Base-by-base conservation (phyloP, 2,888 invertebrate species). In the Criorhina ranunculi region DNA sequence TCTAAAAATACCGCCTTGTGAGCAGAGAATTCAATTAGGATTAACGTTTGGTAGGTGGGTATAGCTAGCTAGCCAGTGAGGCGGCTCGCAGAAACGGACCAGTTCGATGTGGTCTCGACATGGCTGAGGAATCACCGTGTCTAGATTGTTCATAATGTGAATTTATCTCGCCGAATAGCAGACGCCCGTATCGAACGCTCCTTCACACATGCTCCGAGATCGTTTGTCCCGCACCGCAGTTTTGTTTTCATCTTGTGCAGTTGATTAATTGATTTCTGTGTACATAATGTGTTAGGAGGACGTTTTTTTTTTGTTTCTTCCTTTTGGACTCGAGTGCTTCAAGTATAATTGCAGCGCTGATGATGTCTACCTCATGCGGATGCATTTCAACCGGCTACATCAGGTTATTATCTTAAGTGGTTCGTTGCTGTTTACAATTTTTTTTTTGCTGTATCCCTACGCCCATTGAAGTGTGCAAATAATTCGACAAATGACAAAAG, bases 381-480 rank as follows among this genome's bases (percentile, higher is more conserved):
- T 67, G 31, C 15, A 17, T 60, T 62, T 51, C 24, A 57, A 46
- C 49, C 64, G 35, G 37, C 64, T 73, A 42, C 67, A 24, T 24
- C 24, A 79, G 83, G 83, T 85, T 85, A 85, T 85, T 85, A 85
- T 85, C 80, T 66, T 76, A 85, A 85, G 85, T 85, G 85, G 85
- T 85, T 85, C 66, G 75, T 85, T 80, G 67, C 57, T 55, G 67
- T 33, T 75, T 60, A 62, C 59, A 51, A 57, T 51, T 60, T 62
- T 33, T 19, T 49, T 12, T 49, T 29, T 33, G 31, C 53, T 9
- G 33, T 66, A 72, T 78, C 70, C 42, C 51, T 9, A 29, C 51
- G 60, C 53, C 57, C 76, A 85, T 80, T 85, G 70, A 85, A 85
- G 75, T 85, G 80, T 76, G 59, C 67, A 76, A 69, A 85, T 79